Evolutionary conservation across 2,888 invertebrate species (phyloP).

Genomic region (Chydorus sphaericus): DNA sequence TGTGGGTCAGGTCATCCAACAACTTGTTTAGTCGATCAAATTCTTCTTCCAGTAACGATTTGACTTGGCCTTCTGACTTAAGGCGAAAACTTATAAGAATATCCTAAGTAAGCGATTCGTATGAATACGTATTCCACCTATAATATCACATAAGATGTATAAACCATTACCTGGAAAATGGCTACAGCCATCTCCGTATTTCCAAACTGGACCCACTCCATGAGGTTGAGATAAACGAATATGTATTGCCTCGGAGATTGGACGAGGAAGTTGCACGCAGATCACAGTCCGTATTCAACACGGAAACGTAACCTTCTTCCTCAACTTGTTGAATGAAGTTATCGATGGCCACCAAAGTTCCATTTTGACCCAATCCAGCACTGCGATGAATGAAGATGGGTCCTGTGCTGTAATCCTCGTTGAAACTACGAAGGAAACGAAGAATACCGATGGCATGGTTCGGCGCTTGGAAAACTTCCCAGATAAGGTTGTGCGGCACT

Average conservation of each 20-base stretch:
- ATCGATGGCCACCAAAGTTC: constrained; percentile 84
- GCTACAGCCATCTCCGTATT: constrained; percentile 51
- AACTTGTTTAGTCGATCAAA: constrained; percentile 56
- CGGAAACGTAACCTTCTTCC: constrained; percentile 67
- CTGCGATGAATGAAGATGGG: constrained; percentile 82
- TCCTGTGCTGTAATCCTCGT: constrained; percentile 68
- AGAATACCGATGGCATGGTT: constrained; percentile 85
- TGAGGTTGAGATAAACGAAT: constrained; percentile 82
- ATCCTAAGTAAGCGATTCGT: too few species aligned
- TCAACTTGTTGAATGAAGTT: constrained; percentile 71
- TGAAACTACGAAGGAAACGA: constrained; percentile 75
- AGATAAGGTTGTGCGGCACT: constrained; percentile 88
- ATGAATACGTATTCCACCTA: too few species aligned
- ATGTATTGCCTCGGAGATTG: constrained; percentile 94
- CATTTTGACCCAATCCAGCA: constrained; percentile 89
- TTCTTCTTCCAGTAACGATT: constrained; percentile 3
- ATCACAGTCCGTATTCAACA: constrained; percentile 81
- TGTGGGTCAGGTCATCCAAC: constrained; percentile 51
- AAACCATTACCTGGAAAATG: neutral
- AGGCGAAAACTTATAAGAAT: too few species aligned
- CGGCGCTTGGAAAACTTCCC: constrained; percentile 93
- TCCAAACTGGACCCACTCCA: constrained; percentile 82
- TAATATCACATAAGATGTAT: too few species aligned
- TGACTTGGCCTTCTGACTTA: neutral
- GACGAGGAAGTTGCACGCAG: constrained; percentile 81